A percentile compares a stretch with the other conserved stretches of the same genome.
Conservation (phyloP, 2,888 invertebrate genomes). For the Lampropteryx suffumata region DNA sequence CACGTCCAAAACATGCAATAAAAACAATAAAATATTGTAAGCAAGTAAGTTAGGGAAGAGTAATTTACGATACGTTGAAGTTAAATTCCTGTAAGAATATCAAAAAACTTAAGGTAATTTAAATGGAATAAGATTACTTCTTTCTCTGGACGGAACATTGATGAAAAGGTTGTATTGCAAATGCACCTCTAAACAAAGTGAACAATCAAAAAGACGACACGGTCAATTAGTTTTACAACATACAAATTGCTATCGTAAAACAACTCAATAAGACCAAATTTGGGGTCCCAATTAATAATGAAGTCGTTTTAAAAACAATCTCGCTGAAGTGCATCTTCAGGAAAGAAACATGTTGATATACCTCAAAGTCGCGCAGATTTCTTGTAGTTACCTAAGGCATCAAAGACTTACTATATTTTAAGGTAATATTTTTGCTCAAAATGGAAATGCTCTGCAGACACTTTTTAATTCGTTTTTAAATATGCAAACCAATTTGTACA, state of each 20-base stretch:
- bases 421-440: too few species aligned
- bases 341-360: too few species aligned
- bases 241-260: slow-evolving; percentile 32
- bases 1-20: too few species aligned
- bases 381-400: too few species aligned
- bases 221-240: slow-evolving; percentile 35
- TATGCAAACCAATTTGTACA: not conserved
- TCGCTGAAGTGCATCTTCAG: slow-evolving; percentile 24
- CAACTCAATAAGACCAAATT: slow-evolving; percentile 33
- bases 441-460: too few species aligned
- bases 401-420: too few species aligned
- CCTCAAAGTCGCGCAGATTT: too few species aligned
- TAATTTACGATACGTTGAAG: too few species aligned
- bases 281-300: slow-evolving; percentile 25
- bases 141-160: not conserved
- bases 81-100: too few species aligned
- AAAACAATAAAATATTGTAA: too few species aligned
- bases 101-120: too few species aligned
- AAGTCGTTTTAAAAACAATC: slow-evolving; percentile 30
- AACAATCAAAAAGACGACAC: slow-evolving; percentile 29
- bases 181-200: slow-evolving; percentile 13
- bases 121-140: not conserved
- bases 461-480: not conserved
- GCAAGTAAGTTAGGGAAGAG: too few species aligned
- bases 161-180: slow-evolving; percentile 1